These are phyloP conservation scores for Rhynchophorus ferrugineus DNA, from an alignment of 1,140 invertebrate species.

Conservation along the genomic window DNA sequence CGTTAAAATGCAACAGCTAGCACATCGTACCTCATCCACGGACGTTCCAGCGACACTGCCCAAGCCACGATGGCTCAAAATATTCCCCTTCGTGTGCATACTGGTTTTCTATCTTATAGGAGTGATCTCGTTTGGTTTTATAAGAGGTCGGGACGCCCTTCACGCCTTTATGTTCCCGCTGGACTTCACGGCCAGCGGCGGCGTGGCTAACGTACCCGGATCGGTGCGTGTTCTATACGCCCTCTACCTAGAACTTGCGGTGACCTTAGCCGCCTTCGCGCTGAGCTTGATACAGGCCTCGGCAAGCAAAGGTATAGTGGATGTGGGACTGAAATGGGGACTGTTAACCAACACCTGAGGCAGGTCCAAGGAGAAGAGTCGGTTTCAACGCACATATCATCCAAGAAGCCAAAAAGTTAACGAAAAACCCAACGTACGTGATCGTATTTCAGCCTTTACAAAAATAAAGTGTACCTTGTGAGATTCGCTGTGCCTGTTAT, in stretches of 20 bases:
- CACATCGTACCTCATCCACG: constrained; percentile 26
- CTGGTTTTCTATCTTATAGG: constrained; percentile 52
- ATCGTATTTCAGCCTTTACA: no score
- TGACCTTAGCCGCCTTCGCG: constrained; percentile 51
- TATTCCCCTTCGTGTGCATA: constrained; percentile 42
- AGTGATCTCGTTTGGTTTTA: constrained; percentile 52
- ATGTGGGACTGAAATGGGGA: constrained; percentile 48
- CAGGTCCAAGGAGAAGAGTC: background rate
- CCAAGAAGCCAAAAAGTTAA: background rate
- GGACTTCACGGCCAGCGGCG: constrained; percentile 61
- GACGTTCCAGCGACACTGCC: constrained; percentile 25
- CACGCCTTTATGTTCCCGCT: constrained; percentile 58
- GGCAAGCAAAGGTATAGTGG: constrained; percentile 48
- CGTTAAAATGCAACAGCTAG: constrained; percentile 44
- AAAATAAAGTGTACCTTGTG: no score
- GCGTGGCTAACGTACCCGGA: constrained; percentile 51
- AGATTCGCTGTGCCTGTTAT: no score
- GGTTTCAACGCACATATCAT: background rate
- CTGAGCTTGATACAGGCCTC: constrained; percentile 52
- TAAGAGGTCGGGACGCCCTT: constrained; percentile 44
- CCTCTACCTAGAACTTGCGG: constrained; percentile 59
- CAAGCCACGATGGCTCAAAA: constrained; percentile 39
- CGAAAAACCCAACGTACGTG: no score
- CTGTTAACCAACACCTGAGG: constrained; percentile 45
- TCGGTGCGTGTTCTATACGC: constrained; percentile 56